Evolutionary conservation across 2,797 vertebrate species (phyloP).

Genomic region (Acropternis orthonyx): DNA sequence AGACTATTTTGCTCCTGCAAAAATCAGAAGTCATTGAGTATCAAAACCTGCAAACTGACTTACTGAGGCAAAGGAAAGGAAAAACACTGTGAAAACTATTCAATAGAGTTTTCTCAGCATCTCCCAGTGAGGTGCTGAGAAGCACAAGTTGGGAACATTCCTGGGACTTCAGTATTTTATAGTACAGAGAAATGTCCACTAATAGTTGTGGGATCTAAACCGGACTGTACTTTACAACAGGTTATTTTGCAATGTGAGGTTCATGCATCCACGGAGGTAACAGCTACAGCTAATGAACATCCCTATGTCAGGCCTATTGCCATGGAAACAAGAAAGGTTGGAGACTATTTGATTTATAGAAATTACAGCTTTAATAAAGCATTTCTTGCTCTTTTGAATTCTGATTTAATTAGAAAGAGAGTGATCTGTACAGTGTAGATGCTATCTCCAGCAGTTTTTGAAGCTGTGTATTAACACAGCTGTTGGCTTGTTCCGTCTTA

Average conservation of each 20-base stretch:
- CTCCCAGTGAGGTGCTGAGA: neutral
- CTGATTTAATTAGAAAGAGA: constrained; percentile 42
- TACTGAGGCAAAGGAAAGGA: accelerated
- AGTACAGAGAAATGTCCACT: neutral
- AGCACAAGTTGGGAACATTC: neutral
- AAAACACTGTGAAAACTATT: neutral
- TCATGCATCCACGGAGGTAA: neutral
- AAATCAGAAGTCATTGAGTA: accelerated
- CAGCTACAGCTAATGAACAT: neutral
- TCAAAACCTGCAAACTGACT: neutral
- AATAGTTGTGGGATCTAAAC: neutral
- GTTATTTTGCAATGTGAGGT: neutral
- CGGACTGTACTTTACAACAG: neutral
- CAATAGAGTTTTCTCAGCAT: no score
- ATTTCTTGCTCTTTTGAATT: constrained; percentile 30
- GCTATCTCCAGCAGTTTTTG: neutral
- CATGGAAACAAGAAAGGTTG: neutral
- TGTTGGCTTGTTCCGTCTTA: neutral
- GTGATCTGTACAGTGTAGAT: neutral
- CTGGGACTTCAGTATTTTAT: neutral
- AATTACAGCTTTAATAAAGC: constrained; percentile 34
- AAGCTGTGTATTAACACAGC: neutral
- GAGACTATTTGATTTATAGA: constrained; percentile 29
- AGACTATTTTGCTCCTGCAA: neutral
- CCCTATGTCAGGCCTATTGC: neutral